Base-by-base conservation (phyloP, 2,797 vertebrate genomes). In the Lindbergichthys nudifrons region DNA sequence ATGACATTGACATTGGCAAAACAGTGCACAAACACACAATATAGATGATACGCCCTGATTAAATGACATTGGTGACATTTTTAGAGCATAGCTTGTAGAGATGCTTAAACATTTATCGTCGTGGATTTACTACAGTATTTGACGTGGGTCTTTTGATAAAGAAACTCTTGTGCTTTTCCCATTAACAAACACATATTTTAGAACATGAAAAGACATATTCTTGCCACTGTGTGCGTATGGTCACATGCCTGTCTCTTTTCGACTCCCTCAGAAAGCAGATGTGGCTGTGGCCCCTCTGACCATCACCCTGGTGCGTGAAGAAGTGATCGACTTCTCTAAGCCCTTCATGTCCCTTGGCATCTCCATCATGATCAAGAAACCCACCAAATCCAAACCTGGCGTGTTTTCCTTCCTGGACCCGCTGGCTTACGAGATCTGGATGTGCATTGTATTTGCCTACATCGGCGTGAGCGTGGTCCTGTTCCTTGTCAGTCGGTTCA, bases 351-450 rank as follows among this genome's bases (percentile, higher is more conserved):
- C 97, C 42, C 87, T 99, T 87, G 98, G 98, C 11, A 99, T 99
- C 87, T 99, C 98, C 85, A 99, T 99, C 82, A 99, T 99, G 98
- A 99, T 99, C 83, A 99, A 99, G 93, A 99, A 99, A 86, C 98
- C 98, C 61, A 97, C 97, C 75, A 99, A 99, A 90, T 99, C 98
- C 87, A 99, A 99, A 86, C 98, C 98, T 0, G 98, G 98, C 1
- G 98, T 99, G 41, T 99, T 99, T 88, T 99, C 98, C 23, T 99
- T 99, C 93, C 95, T 99, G 88, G 98, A 99, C 88, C 98, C 98
- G 0, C 92, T 99, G 93, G 98, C 98, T 52, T 99, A 99, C 0
- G 98, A 99, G 92, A 99, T 99, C 87, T 99, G 98, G 98, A 99
- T 99, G 98, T 99, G 98, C 91, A 99, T 99, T 1, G 98, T 99